phyloP scores from a whole-genome alignment of 2,888 invertebrate genomes.

The Apotomis turbidana region DNA sequence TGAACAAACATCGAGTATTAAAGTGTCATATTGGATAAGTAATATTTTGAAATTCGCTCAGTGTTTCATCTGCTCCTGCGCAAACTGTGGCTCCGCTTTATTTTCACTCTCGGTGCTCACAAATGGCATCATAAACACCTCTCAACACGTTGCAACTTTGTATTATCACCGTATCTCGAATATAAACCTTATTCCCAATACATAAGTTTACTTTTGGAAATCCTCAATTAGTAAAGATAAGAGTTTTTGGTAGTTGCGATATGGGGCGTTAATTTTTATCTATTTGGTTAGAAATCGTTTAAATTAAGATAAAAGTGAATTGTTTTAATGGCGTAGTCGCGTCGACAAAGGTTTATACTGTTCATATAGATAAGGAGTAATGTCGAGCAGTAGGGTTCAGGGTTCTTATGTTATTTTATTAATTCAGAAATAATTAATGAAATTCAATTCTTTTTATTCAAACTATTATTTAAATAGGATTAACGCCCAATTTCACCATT shows the following conservation, averaged over 20 bases:
- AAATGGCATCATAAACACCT: slow-evolving; percentile 30
- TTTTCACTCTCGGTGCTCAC: slow-evolving; percentile 2
- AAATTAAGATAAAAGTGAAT: slow-evolving; percentile 37
- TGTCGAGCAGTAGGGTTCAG: not conserved
- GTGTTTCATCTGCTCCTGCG: not conserved
- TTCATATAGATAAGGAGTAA: slow-evolving; percentile 15
- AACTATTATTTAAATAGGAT: too few relatives aligned
- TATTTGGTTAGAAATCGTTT: slow-evolving; percentile 11
- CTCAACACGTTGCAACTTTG: slow-evolving; percentile 6
- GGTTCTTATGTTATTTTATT: not conserved
- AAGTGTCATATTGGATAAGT: too few relatives aligned
- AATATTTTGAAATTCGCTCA: too few relatives aligned
- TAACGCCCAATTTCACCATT: too few relatives aligned
- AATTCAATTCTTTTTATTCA: too few relatives aligned
- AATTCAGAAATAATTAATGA: too few relatives aligned
- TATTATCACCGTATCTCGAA: not conserved
- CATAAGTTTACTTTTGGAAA: not conserved
- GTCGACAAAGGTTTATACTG: slow-evolving; percentile 20
- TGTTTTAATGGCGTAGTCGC: slow-evolving; percentile 25
- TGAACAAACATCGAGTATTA: too few relatives aligned
- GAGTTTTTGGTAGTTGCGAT: not conserved
- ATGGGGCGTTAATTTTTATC: not conserved
- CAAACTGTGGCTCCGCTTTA: slow-evolving; percentile 11
- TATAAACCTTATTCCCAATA: not conserved
- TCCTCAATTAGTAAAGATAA: not conserved